A percentile compares a stretch with the other conserved stretches of the same genome.
Conservation (phyloP, 2,113 vertebrate species). For the Trochalopteron elliotii region DNA sequence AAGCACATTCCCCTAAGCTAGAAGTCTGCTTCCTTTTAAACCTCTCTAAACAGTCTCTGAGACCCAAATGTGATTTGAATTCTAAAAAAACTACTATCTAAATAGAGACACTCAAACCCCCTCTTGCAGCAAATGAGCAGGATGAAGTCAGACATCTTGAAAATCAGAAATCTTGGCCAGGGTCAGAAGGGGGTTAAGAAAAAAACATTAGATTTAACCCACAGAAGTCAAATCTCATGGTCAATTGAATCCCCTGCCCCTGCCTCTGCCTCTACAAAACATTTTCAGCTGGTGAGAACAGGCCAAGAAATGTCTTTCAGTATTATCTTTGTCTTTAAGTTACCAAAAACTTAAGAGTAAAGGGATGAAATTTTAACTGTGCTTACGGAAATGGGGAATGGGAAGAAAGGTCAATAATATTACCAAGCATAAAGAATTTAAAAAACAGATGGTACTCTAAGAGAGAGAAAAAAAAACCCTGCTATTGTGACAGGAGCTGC, state of each 20-base stretch:
- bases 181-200: not conserved
- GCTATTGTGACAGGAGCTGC: not conserved
- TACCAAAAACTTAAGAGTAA: not conserved
- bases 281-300: not conserved
- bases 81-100: not conserved
- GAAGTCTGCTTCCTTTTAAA: not conserved
- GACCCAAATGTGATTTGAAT: not conserved
- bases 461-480: not conserved
- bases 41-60: not conserved
- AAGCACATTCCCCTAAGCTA: not conserved
- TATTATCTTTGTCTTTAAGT: not conserved
- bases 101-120: not conserved
- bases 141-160: not conserved
- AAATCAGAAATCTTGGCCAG: not conserved
- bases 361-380: not conserved
- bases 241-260: not conserved
- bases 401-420: not conserved
- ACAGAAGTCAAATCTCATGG: not conserved
- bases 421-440: not conserved
- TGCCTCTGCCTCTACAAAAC: not conserved
- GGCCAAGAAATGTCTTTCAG: not conserved
- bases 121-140: not conserved
- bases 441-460: not conserved
- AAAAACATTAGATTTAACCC: not conserved
- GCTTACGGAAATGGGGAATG: not conserved